phyloP scores from a whole-genome alignment of 1,140 invertebrate genomes.

The Penaeus vannamei region DNA sequence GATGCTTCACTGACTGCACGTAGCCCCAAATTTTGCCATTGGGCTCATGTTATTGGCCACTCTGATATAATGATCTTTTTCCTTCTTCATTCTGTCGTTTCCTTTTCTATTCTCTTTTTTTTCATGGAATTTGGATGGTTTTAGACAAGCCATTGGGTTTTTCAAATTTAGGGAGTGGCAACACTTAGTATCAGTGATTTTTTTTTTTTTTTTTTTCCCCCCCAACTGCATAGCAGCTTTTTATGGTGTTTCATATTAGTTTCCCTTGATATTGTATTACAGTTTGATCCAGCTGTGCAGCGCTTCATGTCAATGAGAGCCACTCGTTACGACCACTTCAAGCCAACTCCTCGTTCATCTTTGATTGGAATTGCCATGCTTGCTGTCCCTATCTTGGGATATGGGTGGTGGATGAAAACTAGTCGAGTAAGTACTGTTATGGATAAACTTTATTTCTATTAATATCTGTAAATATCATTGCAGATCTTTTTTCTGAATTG shows the following conservation, averaged over 20 bases:
- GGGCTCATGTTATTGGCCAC: too few relatives aligned
- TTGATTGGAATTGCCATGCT: not conserved
- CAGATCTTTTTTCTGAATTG: too few relatives aligned
- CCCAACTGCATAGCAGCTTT: not conserved
- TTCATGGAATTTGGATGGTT: too few relatives aligned
- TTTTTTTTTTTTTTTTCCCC: not conserved
- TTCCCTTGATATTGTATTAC: not conserved
- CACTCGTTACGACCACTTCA: not conserved
- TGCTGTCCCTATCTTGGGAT: not conserved
- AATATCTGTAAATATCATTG: too few relatives aligned
- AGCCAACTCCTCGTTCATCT: not conserved
- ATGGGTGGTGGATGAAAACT: not conserved
- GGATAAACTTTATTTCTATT: not conserved
- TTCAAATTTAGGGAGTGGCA: too few relatives aligned
- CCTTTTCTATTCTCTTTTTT: too few relatives aligned
- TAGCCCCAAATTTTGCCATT: too few relatives aligned
- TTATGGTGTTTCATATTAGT: not conserved
- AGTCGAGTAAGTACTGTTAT: not conserved
- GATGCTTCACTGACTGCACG: too few relatives aligned
- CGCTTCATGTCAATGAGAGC: slow-evolving; percentile 41
- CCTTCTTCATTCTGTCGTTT: too few relatives aligned
- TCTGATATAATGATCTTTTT: too few relatives aligned
- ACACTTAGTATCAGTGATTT: too few relatives aligned
- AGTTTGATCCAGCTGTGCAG: slow-evolving; percentile 61
- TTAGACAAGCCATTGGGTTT: too few relatives aligned